Base-by-base conservation (phyloP, 1,140 invertebrate species). In the Homarus americanus region DNA sequence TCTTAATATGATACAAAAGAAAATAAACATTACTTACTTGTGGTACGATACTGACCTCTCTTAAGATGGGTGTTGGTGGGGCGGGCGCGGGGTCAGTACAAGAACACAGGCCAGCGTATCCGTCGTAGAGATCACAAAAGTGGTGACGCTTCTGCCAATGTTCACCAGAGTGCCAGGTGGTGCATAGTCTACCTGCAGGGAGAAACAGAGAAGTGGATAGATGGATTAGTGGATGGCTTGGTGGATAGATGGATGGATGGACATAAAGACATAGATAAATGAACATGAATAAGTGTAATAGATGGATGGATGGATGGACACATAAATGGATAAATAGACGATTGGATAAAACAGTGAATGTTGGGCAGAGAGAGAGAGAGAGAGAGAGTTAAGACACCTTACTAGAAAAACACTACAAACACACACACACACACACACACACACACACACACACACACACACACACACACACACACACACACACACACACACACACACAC, bases 111-210 rank as follows among this genome's bases (percentile, higher is more conserved):
- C 83, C 87, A 82, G 17, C 40, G 69, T 76, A 89, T 4, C 87
- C 87, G 41, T 89, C 87, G 24, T 89, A 79, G 15, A 82, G 66
- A 44, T 89, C 87, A 82, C 87, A 89, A 36, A 89, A 82, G 41
- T 73, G 40, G 15, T 24, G 58, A 10, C 87, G 58, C 28, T 73
- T 89, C 34, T 72, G 36, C 87, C 87, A 89, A 3, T 9, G n/a
- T 3, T 53, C 80, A 32, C 80, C 79, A 63, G 28, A 36, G 17
- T 79, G 87, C 87, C 87, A 89, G 12, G 34, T 36, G 34, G 32
- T 24, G 49, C 87, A 89, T 7, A 82, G 41, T 38, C 87, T 40
- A 3, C 38, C 87, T 89, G 58, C 12, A n/a, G 36, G 76, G 20
- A 49, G 78, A 10, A 15, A 53, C 49, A 53, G 28, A 58, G 10